Evolutionary conservation across 2,888 invertebrate genomes (phyloP).

Genomic region (Poecilobothrus nobilitatus): DNA sequence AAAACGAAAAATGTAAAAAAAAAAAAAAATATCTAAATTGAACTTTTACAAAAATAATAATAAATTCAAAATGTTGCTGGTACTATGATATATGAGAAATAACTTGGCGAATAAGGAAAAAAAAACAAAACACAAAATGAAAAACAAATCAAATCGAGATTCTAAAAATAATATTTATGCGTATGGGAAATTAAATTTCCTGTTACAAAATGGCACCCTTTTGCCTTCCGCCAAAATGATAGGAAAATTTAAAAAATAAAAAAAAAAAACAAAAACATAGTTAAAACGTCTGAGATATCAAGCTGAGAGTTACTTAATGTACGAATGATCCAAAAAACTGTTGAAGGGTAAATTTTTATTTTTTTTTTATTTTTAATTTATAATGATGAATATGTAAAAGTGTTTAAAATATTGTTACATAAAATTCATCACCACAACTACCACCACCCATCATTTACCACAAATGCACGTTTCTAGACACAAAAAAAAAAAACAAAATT

Average conservation of each 20-base stretch:
- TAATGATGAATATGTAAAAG: conserved; percentile 2
- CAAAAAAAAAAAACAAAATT: too few relatives aligned
- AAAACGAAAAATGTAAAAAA: not conserved
- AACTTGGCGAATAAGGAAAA: not conserved
- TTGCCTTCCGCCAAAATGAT: not conserved
- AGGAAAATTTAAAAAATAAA: too few relatives aligned
- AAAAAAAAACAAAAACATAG: too few relatives aligned
- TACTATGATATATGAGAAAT: not conserved
- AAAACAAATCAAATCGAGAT: not conserved
- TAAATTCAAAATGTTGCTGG: not conserved
- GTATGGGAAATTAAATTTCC: conserved; percentile 30
- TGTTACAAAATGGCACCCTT: conserved; percentile 18
- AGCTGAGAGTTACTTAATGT: too few relatives aligned
- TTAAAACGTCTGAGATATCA: too few relatives aligned
- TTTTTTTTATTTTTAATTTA: too few relatives aligned
- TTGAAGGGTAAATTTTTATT: not conserved
- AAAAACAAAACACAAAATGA: conserved; percentile 7
- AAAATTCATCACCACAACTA: too few relatives aligned
- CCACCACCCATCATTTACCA: too few relatives aligned
- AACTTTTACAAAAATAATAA: not conserved
- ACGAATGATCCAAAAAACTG: not conserved
- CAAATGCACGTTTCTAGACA: too few relatives aligned
- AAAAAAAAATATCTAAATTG: not conserved
- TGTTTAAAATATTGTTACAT: conserved; percentile 12
- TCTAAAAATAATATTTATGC: conserved; percentile 25